A percentile compares a stretch with the other conserved stretches of the same genome.
phyloP scores from a whole-genome alignment of 2,888 invertebrate genomes.

The Eupithecia exiguata region DNA sequence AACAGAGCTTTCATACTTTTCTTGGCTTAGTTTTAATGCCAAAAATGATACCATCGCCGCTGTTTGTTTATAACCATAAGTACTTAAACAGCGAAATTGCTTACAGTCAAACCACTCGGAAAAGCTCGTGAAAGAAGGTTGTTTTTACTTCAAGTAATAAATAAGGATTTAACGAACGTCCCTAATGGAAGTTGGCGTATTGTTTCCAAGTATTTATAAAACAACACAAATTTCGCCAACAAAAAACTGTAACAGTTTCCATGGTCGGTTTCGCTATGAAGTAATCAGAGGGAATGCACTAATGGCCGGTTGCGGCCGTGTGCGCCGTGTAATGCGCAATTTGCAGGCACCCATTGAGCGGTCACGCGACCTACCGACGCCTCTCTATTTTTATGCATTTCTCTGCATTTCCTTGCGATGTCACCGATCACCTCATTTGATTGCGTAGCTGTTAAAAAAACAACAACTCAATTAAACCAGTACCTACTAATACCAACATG shows the following conservation, averaged over 20 bases:
- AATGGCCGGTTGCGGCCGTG: slow-evolving; percentile 75
- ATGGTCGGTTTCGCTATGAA: slow-evolving; percentile 76
- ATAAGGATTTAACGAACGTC: slow-evolving; percentile 6
- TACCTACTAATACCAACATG: not conserved
- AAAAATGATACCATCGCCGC: slow-evolving; percentile 18
- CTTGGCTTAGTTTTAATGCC: slow-evolving; percentile 26
- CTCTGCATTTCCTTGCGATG: slow-evolving; percentile 32
- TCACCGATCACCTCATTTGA: slow-evolving; percentile 21
- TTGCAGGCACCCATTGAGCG: slow-evolving; percentile 69
- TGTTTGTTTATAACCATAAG: slow-evolving; percentile 13
- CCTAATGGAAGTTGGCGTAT: slow-evolving; percentile 33
- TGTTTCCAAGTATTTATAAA: slow-evolving; percentile 44
- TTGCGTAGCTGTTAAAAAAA: not conserved
- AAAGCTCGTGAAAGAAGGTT: not conserved
- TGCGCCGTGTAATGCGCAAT: slow-evolving; percentile 77
- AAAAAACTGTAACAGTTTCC: slow-evolving; percentile 72
- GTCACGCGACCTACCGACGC: slow-evolving; percentile 68
- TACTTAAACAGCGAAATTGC: slow-evolving; percentile 3
- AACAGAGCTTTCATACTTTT: slow-evolving; percentile 34
- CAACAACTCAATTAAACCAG: not conserved
- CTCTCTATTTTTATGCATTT: slow-evolving; percentile 36
- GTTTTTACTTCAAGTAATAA: slow-evolving; percentile 1
- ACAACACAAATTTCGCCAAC: slow-evolving; percentile 54
- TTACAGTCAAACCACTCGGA: not conserved
- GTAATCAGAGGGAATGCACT: slow-evolving; percentile 80